phyloP scores from a whole-genome alignment of 1,140 invertebrate genomes.

The Hormaphis cornu region DNA sequence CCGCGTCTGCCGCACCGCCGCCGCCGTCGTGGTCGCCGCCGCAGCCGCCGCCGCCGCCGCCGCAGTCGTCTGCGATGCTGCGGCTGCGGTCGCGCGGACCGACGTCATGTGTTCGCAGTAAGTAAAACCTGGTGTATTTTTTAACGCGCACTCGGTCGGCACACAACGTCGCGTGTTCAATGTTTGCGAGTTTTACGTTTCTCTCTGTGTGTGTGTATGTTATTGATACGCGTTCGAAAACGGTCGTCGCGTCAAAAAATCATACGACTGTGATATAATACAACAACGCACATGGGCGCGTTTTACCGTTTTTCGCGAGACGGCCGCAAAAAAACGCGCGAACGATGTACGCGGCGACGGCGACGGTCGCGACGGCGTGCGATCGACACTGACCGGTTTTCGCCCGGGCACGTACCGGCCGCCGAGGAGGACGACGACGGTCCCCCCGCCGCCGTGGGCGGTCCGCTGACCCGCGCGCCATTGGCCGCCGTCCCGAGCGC shows the following conservation, averaged over 20 bases:
- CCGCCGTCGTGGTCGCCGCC: neutral
- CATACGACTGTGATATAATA: neutral
- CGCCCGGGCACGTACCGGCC: neutral
- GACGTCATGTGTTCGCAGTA: no score
- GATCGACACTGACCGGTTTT: constrained; percentile 24
- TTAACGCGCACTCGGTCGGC: neutral
- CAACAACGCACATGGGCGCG: no score
- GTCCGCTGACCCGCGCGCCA: neutral
- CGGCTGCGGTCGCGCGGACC: no score
- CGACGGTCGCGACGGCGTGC: neutral
- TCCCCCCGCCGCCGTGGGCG: neutral
- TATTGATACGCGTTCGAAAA: no score
- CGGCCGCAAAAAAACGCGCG: no score
- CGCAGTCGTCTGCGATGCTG: no score
- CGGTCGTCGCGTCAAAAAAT: no score
- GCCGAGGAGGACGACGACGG: neutral
- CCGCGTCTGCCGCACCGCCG: neutral
- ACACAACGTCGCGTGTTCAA: no score
- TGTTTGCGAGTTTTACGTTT: no score
- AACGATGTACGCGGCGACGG: neutral
- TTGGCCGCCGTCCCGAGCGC: neutral
- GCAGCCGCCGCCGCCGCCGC: neutral
- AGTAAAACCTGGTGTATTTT: neutral
- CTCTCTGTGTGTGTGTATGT: no score
- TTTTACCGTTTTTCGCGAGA: no score